A percentile compares a stretch with the other conserved stretches of the same genome.
Evolutionary conservation across 2,888 invertebrate species (phyloP).

Genomic region (Fragum fragum): DNA sequence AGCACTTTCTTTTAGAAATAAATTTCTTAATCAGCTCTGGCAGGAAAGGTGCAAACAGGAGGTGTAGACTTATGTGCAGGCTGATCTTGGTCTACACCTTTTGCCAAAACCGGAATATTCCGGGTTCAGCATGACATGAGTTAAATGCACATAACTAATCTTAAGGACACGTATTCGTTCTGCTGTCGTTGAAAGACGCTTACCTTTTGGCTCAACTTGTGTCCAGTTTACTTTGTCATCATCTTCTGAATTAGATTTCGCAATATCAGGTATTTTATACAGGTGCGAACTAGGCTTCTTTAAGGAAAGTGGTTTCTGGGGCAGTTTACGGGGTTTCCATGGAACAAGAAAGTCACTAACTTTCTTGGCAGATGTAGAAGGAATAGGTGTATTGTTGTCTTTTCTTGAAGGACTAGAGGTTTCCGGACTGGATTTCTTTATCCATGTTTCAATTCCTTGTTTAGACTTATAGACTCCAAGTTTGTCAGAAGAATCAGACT

Average conservation of each 20-base stretch:
- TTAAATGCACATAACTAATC: too few species aligned
- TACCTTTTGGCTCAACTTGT: not conserved
- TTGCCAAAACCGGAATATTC: too few species aligned
- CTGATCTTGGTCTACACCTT: too few species aligned
- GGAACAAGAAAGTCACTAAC: constrained; percentile 1
- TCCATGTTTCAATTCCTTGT: constrained; percentile 5
- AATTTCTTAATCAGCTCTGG: too few species aligned
- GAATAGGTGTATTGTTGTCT: not conserved
- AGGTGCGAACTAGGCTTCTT: constrained; percentile 12
- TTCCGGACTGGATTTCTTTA: not conserved
- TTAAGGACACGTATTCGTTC: too few species aligned
- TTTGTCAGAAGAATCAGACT: not conserved
- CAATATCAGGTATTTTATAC: not conserved
- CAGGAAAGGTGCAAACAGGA: too few species aligned
- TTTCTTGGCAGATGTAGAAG: not conserved
- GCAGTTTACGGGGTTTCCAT: not conserved
- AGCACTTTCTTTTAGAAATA: too few species aligned
- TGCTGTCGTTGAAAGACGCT: too few species aligned
- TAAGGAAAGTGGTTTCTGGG: not conserved
- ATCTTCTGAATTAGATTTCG: not conserved
- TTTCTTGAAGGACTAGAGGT: not conserved
- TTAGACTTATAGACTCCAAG: not conserved
- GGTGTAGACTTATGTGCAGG: too few species aligned
- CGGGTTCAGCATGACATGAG: too few species aligned
- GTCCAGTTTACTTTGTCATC: not conserved